Evolutionary conservation across 2,113 vertebrate species (phyloP), one percentile per base, ranked within the genome.

Genomic region (Sisor rabdophorus): DNA sequence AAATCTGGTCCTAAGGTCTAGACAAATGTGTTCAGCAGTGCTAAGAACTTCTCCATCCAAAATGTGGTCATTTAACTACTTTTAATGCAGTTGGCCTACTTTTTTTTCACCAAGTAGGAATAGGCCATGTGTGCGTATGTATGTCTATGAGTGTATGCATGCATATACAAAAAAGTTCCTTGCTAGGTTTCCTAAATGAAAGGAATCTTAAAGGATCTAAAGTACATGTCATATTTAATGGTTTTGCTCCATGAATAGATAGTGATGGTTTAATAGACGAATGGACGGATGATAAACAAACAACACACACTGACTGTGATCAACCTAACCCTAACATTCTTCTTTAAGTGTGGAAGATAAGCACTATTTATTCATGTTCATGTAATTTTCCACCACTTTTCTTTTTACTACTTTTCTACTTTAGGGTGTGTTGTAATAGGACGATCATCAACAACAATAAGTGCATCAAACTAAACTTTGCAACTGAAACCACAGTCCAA

Each of bases 11-110:
- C 65, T 72, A 52, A 65, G 40, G 73, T 75, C 73, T 54, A 75
- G 73, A 75, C 73, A 28, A 73, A 60, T 69, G 71, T 73, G 17
- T 73, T 61, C 71, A 61, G 56, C 56, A 61, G 47, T 50, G 71
- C 56, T 52, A 54, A 54, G 56, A 58, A 61, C 17, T 61, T 69
- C 47, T 52, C 47, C 26, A 20, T 69, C 65, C 65, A 69, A 47
- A 52, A 69, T 69, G 65, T 69, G 47, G 65, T 69, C 65, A 69
- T 52, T 52, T 69, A 52, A 60, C 56, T 50, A 32, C 71, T 50
- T 28, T 61, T 50, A 52, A 69, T 69, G 47, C 47, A 69, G 56
- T 55, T 73, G 47, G 55, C 55, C 56, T 50, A 73, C 44, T 73
- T 73, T 73, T 73, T 73, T 73, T 73, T 56, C 71, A 73, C 44